phyloP scores from a whole-genome alignment of 2,888 invertebrate genomes.

The Drosophila anceps region DNA sequence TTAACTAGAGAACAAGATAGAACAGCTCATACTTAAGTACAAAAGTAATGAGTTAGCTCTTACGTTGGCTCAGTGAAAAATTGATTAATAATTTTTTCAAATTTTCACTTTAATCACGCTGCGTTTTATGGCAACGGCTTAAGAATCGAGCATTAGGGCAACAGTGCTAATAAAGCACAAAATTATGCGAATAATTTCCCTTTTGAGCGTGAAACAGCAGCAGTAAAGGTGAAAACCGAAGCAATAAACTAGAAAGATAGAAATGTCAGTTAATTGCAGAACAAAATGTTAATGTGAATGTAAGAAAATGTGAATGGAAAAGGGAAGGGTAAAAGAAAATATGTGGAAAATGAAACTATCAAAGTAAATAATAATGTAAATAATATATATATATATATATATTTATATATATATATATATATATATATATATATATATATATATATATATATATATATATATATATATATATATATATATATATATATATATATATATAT shows the following conservation, averaged over 20 bases:
- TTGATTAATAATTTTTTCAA: constrained; percentile 73
- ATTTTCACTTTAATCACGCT: constrained; percentile 69
- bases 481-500: too few species aligned
- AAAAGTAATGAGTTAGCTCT: constrained; percentile 54
- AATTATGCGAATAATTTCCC: constrained; percentile 13
- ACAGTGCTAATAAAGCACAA: constrained; percentile 17
- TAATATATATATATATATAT: neutral
- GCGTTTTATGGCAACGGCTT: constrained; percentile 32
- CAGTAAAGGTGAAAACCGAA: neutral
- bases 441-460: too few species aligned
- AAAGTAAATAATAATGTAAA: neutral
- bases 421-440: neutral
- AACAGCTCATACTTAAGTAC: constrained; percentile 34
- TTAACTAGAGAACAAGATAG: too few species aligned
- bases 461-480: neutral
- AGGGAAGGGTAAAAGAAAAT: neutral
- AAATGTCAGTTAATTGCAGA: neutral
- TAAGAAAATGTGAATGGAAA: neutral
- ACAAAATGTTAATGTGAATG: neutral
- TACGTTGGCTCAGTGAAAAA: constrained; percentile 47
- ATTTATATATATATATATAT: too few species aligned
- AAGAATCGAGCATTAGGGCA: constrained; percentile 3
- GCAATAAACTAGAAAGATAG: constrained; percentile 1
- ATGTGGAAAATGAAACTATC: neutral
- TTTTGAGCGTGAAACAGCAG: neutral